Conservation (phyloP, 2,888 invertebrate species). For the Mesopsocus fuscifrons region DNA sequence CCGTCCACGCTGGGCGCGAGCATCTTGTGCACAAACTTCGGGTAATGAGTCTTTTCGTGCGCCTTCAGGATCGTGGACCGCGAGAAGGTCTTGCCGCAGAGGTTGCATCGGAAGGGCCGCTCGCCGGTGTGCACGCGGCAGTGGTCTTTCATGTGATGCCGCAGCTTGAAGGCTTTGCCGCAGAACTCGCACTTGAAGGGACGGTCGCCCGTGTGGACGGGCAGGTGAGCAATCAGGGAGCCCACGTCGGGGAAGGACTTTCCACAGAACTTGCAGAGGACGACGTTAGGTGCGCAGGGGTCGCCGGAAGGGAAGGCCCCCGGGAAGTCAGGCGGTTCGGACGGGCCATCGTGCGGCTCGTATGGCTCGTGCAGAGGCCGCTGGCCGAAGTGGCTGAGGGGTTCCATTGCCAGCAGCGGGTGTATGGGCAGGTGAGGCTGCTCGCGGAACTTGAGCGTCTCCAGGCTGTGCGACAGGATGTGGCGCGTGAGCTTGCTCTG, state of each 20-base stretch:
- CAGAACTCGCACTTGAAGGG: conserved; percentile 89
- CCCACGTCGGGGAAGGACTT: conserved; percentile 83
- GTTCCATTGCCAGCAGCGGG: conserved; percentile 26
- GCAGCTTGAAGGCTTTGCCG: conserved; percentile 79
- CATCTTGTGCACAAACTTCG: conserved; percentile 78
- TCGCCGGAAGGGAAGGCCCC: conserved; percentile 33
- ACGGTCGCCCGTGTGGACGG: conserved; percentile 75
- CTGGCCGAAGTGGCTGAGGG: conserved; percentile 18
- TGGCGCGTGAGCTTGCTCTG: conserved; percentile 82
- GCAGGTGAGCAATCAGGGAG: conserved; percentile 69
- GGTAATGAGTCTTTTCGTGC: conserved; percentile 84
- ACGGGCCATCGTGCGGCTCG: conserved; percentile 17
- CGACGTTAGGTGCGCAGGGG: conserved; percentile 33
- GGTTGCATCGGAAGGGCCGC: conserved; percentile 69
- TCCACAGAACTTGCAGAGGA: conserved; percentile 81
- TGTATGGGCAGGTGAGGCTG: conserved; percentile 35
- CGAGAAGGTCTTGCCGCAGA: conserved; percentile 82
- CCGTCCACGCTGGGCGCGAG: conserved; percentile 71
- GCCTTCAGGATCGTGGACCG: conserved; percentile 80
- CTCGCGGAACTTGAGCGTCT: conserved; percentile 72
- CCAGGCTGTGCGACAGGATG: conserved; percentile 73
- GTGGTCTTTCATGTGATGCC: conserved; percentile 89
- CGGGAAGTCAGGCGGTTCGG: conserved; percentile 15
- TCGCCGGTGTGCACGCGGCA: conserved; percentile 85
- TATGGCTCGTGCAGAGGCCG: conserved; percentile 33